Percentiles rank a stretch among this genome's conserved stretches.
Evolutionary conservation across 1,140 invertebrate genomes (phyloP).

Genomic region (Ectropis grisescens): DNA sequence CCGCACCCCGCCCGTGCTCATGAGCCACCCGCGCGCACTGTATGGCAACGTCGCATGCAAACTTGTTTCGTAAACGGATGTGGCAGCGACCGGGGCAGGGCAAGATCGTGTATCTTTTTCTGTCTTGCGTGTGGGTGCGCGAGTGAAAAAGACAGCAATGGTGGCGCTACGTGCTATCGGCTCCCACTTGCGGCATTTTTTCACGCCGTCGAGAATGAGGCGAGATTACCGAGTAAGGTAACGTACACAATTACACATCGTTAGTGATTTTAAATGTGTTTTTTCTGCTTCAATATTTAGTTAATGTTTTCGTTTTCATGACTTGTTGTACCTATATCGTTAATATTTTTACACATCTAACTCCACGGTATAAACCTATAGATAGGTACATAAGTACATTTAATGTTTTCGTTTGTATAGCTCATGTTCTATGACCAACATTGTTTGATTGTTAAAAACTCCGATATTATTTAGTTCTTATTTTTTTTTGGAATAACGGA

Average conservation of each 20-base stretch:
- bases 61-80: slow-evolving; percentile 78
- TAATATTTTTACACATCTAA: too few relatives aligned
- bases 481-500: too few relatives aligned
- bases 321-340: too few relatives aligned
- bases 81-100: slow-evolving; percentile 64
- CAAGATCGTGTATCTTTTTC: slow-evolving; percentile 28
- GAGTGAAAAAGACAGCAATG: slow-evolving; percentile 36
- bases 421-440: too few relatives aligned
- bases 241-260: slow-evolving; percentile 33
- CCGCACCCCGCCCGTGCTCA: slow-evolving; percentile 52
- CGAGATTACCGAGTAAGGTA: slow-evolving; percentile 60
- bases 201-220: slow-evolving; percentile 68
- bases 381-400: too few relatives aligned
- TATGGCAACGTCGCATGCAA: slow-evolving; percentile 71
- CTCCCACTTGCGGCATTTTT: slow-evolving; percentile 69
- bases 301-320: too few relatives aligned
- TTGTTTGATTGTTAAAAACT: too few relatives aligned
- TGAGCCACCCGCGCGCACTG: slow-evolving; percentile 45
- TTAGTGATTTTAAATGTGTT: too few relatives aligned
- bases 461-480: too few relatives aligned
- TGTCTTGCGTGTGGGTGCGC: slow-evolving; percentile 7
- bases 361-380: too few relatives aligned
- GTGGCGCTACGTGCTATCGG: slow-evolving; percentile 68
- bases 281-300: too few relatives aligned
- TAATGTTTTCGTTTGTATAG: too few relatives aligned